Conservation (phyloP, 2,888 invertebrate species). For the Raillietiella orientalis region DNA sequence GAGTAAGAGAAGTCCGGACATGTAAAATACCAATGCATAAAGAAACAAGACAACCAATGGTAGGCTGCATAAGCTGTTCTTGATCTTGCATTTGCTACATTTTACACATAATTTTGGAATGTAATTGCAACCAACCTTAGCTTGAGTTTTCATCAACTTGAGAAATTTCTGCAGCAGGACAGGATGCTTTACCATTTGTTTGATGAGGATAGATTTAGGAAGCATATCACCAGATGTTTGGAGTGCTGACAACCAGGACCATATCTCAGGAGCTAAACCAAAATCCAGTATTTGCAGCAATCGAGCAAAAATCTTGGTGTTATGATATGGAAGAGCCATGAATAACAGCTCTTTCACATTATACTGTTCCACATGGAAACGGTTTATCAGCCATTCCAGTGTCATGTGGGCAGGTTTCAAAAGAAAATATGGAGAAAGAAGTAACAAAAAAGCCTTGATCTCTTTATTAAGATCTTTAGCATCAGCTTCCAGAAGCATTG, state of each 20-base stretch:
- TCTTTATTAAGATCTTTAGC: slow-evolving; percentile 38
- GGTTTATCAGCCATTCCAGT: slow-evolving; percentile 73
- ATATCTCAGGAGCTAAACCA: slow-evolving; percentile 22
- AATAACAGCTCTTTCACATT: slow-evolving; percentile 48
- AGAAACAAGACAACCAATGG: no score
- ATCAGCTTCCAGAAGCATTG: slow-evolving; percentile 32
- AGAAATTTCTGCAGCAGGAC: slow-evolving; percentile 28
- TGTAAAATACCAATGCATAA: no score
- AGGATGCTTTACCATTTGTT: slow-evolving; percentile 28
- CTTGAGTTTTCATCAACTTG: slow-evolving; percentile 20
- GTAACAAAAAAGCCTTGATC: slow-evolving; percentile 41
- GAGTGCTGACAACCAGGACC: slow-evolving; percentile 38
- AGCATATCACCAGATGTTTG: slow-evolving; percentile 41
- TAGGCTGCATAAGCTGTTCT: no score
- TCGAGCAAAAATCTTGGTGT: slow-evolving; percentile 52
- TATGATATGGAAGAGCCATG: slow-evolving; percentile 65
- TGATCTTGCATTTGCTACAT: no score
- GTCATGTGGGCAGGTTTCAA: slow-evolving; percentile 56
- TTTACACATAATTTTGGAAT: no score
- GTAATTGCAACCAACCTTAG: slow-evolving; percentile 19
- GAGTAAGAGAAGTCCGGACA: no score
- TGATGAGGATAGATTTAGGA: slow-evolving; percentile 32
- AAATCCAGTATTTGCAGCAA: slow-evolving; percentile 39
- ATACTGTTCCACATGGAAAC: slow-evolving; percentile 38
- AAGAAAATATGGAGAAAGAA: slow-evolving; percentile 60